phyloP scores from a whole-genome alignment of 2,113 vertebrate genomes.

The Epinephelus cyanopodus region DNA sequence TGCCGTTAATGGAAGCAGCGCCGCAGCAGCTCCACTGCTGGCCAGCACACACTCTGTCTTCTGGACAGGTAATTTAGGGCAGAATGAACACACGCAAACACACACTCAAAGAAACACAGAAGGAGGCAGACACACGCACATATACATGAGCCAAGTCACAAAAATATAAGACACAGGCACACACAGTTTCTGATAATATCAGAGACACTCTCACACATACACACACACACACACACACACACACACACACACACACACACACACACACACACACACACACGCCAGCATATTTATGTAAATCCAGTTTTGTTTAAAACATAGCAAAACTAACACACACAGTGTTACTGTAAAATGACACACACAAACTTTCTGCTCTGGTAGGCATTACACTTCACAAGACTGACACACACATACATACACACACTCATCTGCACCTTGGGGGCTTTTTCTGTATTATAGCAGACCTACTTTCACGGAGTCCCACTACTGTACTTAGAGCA shows the following conservation, averaged over 20 bases:
- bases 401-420: conserved; percentile 21
- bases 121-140: neutral
- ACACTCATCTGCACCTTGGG: conserved; percentile 32
- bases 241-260: neutral
- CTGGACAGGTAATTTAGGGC: conserved; percentile 73
- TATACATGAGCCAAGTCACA: conserved; percentile 1
- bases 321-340: neutral
- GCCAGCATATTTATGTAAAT: neutral
- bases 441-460: conserved; percentile 57
- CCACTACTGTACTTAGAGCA: conserved; percentile 53
- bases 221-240: conserved; percentile 6
- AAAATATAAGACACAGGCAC: neutral
- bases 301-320: conserved; percentile 13
- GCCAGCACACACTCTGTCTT: conserved; percentile 63
- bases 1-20: conserved; percentile 62
- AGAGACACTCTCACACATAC: neutral
- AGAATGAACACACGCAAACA: neutral
- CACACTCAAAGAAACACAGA: neutral
- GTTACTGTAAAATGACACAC: conserved; percentile 20
- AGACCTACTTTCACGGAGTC: conserved; percentile 65
- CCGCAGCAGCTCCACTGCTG: conserved; percentile 36
- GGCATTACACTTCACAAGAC: conserved; percentile 12
- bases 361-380: conserved; percentile 4
- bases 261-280: conserved; percentile 6
- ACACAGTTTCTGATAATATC: neutral